Conservation (phyloP, 1,140 invertebrate species). For the Lepidurus packardi region DNA sequence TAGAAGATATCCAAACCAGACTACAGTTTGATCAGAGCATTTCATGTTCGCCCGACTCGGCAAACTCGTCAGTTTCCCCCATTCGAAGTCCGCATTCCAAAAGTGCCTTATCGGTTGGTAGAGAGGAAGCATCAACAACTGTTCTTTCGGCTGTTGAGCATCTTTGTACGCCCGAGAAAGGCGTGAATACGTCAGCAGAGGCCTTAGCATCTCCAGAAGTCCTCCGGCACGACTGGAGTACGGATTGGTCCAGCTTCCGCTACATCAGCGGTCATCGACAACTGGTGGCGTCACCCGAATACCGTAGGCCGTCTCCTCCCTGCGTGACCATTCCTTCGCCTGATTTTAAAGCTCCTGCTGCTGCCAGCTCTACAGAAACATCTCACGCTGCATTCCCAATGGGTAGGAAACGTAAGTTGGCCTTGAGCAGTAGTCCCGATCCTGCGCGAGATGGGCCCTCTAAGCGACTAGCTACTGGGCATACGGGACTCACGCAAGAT, state of each 20-base stretch:
- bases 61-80: background rate
- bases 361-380: background rate
- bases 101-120: background rate
- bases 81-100: background rate
- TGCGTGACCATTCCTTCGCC: background rate
- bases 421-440: background rate
- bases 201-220: background rate
- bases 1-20: background rate
- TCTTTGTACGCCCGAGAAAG: background rate
- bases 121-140: background rate
- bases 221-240: background rate
- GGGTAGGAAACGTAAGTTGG: background rate
- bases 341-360: background rate
- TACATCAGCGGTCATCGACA: background rate
- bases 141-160: background rate
- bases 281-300: background rate
- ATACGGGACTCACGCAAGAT: conserved; percentile 6
- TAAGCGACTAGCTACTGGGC: background rate
- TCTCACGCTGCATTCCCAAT: background rate
- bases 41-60: background rate
- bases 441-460: background rate
- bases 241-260: background rate
- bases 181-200: background rate
- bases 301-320: background rate
- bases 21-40: background rate